Base-by-base conservation (phyloP, 2,888 invertebrate genomes). In the Ophraella communa region DNA sequence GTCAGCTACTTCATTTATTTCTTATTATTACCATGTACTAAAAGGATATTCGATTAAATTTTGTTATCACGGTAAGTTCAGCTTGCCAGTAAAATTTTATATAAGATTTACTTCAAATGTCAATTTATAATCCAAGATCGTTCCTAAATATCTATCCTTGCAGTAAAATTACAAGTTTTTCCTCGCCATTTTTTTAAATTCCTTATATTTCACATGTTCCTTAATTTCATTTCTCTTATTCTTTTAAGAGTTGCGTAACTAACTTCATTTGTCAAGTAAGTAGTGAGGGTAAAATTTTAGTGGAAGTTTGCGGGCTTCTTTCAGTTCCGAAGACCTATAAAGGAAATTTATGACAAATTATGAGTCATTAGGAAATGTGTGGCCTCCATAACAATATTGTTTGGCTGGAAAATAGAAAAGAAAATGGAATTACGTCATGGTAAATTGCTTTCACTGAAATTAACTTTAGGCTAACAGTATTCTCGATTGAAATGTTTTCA, bases 281-380 rank as follows among this genome's bases (percentile, higher is more conserved):
- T n/a, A n/a, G n/a, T n/a, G n/a, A 18, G 55, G 35, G 23, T 54
- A 14, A 21, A 54, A 23, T 54, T 54, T 33, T 33, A 14, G 35
- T 35, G 17, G 14, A 54, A 54, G n/a, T n/a, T n/a, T n/a, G n/a
- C n/a, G 39, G 20, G 23, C 17, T 42, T 42, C 42, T 55, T 54
- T 54, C 35, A 35, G 54, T 23, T 54, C 42, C 7, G 55, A 42
- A 35, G 27, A 56, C 55, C 44, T 42, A 56, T 44, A 56, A 56
- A 42, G 23, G 55, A 56, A 56, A 44, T 56, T 56, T 56, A 56
- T 56, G 55, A 45, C 44, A 55, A 55, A 55, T 55, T 55, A 55
- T 55, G 42, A 55, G 55, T 23, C 55, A 39, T 55, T 55, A 42
- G 39, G 55, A 39, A 42, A 39, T 55, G 39, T 55, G 55, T 55